A percentile compares a stretch with the other conserved stretches of the same genome.
Evolutionary conservation across 2,797 vertebrate genomes (phyloP).

Genomic region (Meda fulgida): DNA sequence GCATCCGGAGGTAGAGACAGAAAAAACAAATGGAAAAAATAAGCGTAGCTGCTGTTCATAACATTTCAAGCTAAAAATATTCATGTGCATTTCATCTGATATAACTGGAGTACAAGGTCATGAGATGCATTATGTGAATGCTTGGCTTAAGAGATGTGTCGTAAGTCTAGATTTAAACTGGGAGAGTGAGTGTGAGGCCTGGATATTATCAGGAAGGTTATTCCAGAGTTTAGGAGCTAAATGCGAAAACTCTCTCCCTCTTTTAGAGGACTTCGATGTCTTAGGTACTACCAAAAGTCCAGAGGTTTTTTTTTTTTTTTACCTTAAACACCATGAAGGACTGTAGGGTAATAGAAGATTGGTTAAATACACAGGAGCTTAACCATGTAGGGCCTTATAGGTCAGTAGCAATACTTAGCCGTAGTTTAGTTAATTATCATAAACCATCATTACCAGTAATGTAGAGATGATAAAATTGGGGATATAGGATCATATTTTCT

Average conservation of each 20-base stretch:
- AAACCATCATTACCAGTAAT: no score
- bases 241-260: not conserved
- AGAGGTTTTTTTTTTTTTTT: no score
- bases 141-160: no score
- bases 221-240: no score
- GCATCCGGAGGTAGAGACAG: not conserved
- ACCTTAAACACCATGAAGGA: not conserved
- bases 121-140: no score
- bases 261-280: not conserved
- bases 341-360: not conserved
- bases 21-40: not conserved
- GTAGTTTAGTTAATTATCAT: no score
- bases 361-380: not conserved
- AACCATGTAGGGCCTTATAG: not conserved
- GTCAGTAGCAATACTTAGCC: not conserved
- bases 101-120: no score
- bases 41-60: not conserved
- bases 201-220: no score
- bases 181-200: no score
- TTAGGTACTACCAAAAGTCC: not conserved
- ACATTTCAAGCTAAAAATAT: not conserved
- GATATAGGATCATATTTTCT: no score
- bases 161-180: no score
- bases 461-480: no score
- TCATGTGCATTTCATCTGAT: not conserved